A percentile compares a stretch with the other conserved stretches of the same genome.
Conservation (phyloP, 2,888 invertebrate genomes). For the Conistra vaccinii region DNA sequence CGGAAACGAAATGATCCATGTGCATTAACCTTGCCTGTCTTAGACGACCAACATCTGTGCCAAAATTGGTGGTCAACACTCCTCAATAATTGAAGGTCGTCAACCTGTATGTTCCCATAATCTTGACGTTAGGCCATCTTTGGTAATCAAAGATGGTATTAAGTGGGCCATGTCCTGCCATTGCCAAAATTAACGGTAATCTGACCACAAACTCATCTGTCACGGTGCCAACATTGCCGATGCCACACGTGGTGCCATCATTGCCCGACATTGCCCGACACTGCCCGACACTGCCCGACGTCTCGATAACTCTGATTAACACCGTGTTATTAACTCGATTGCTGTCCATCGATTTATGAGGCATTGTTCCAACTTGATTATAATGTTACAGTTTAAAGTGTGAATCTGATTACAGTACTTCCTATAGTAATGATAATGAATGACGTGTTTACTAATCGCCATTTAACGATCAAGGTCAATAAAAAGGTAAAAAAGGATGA, state of each 20-base stretch:
- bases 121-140: neutral
- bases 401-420: conserved; percentile 33
- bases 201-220: conserved; percentile 14
- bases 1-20: conserved; percentile 8
- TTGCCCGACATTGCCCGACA: neutral
- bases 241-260: neutral
- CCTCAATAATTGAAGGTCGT: conserved; percentile 5
- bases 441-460: conserved; percentile 6
- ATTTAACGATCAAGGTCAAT: conserved; percentile 9
- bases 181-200: conserved; percentile 32
- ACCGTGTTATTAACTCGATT: conserved; percentile 50
- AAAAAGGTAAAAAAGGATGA: neutral
- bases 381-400: conserved; percentile 35
- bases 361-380: conserved; percentile 52
- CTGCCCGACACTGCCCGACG: neutral
- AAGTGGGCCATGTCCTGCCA: neutral
- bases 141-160: neutral
- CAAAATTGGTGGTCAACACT: conserved; percentile 12
- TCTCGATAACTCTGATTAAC: conserved; percentile 42
- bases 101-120: neutral
- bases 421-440: conserved; percentile 7
- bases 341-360: conserved; percentile 49
- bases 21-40: conserved; percentile 1
- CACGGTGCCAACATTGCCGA: conserved; percentile 8
- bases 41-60: conserved; percentile 1